Conservation (phyloP, 2,888 invertebrate genomes). For the Catocala nupta region DNA sequence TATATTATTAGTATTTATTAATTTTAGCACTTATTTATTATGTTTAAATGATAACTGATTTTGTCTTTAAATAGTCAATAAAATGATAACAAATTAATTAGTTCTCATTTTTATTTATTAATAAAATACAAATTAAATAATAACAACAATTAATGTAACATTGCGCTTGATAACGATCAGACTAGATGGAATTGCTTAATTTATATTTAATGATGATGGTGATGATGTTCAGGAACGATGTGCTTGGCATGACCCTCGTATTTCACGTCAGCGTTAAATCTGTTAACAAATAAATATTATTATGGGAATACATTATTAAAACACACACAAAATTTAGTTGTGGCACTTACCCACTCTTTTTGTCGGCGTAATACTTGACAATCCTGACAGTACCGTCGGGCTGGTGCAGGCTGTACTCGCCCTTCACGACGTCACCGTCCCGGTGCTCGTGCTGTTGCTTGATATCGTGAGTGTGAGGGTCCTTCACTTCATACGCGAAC, state of each 20-base stretch:
- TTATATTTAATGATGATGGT: constrained; percentile 17
- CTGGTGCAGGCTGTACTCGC: constrained; percentile 9
- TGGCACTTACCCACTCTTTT: no score
- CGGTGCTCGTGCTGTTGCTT: constrained; percentile 77
- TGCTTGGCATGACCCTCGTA: constrained; percentile 26
- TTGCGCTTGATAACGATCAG: not conserved
- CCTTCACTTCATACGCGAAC: constrained; percentile 75
- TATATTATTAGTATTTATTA: no score
- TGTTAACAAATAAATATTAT: constrained; percentile 23
- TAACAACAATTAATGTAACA: no score
- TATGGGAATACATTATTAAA: no score
- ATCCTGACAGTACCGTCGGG: constrained; percentile 6
- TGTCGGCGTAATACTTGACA: constrained; percentile 13
- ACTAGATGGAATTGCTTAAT: not conserved
- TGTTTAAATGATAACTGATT: no score
- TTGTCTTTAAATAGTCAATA: no score
- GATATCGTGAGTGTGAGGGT: constrained; percentile 85
- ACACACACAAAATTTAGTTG: no score
- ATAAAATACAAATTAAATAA: no score
- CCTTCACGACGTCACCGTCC: constrained; percentile 69
- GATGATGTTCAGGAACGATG: constrained; percentile 17
- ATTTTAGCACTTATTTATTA: no score
- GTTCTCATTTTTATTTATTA: no score
- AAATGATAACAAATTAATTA: no score
- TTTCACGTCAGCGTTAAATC: constrained; percentile 65